Base-by-base conservation (phyloP, 2,113 vertebrate species). In the Argyrosomus japonicus region DNA sequence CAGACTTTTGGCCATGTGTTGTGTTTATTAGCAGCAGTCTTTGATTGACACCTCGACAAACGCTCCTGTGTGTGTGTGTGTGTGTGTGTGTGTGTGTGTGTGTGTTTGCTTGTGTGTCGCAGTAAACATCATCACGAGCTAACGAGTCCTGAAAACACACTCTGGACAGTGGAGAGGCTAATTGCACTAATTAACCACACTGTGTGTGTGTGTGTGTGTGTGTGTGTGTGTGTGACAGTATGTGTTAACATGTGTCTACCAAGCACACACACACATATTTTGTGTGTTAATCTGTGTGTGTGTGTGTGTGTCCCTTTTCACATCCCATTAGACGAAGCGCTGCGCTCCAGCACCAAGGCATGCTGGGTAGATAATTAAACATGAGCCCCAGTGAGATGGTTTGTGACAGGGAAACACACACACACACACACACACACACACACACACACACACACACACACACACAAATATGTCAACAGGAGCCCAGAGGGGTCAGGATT, bases 161-260 rank as follows among this genome's bases (percentile, higher is more conserved):
- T 96, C 95, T 75, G 83, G 89, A 95, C 94, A 92, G 85, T 88
- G 93, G 91, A 96, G 94, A 91, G 89, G 93, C 91, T 96, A 95
- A 95, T 93, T 95, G 96, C 92, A 95, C 94, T 96, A 96, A 97
- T 96, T 96, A 95, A 67, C 77, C 48, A 1, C 36, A 84, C 90
- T 12, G 70, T 43, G 77, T 69, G 69, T 47, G 70, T n/a, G 68
- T 76, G 76, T 89, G 50, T 73, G 83, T 77, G 62, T 80, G 77
- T 72, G 60, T 36, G 69, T 82, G 79, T 82, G 77, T 76, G 76
- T 36, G 32, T 69, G 84, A 81, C 77, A 86, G 84, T 81, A 77
- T 83, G 89, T 87, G 78, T 79, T 82, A 88, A 88, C 73, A 82
- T 87, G 85, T 90, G 84, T 90, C 87, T 19, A 40, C 18, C 64